These are phyloP conservation scores for Ochropleura leucogaster DNA, from an alignment of 2,888 invertebrate genomes.

Conservation along the genomic window DNA sequence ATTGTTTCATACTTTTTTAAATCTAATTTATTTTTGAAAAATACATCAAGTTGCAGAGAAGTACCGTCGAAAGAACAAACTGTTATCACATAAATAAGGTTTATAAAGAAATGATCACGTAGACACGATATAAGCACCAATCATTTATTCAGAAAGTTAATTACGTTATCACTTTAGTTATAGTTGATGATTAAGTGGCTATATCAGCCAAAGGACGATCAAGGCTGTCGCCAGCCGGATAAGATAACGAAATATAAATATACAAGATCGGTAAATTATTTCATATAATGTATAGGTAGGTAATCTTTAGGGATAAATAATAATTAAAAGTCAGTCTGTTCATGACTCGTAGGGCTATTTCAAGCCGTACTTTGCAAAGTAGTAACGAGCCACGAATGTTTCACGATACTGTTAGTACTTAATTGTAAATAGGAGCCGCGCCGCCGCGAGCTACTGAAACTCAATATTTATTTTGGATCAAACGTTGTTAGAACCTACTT, in stretches of 20 bases:
- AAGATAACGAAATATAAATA: background rate
- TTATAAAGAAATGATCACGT: background rate
- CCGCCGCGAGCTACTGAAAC: constrained; percentile 54
- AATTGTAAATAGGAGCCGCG: constrained; percentile 32
- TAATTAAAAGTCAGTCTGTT: background rate
- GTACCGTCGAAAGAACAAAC: background rate
- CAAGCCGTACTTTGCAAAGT: constrained; percentile 15
- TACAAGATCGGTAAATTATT: background rate
- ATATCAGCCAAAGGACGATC: background rate
- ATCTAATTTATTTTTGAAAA: background rate
- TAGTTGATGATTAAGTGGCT: background rate
- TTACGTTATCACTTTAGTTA: background rate
- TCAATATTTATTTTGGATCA: constrained; percentile 67
- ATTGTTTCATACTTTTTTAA: background rate
- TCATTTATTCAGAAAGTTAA: background rate
- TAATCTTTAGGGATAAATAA: background rate
- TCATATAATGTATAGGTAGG: background rate
- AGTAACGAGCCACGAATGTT: constrained; percentile 19
- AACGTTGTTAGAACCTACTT: constrained; percentile 61
- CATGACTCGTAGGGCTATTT: background rate
- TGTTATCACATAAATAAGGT: background rate
- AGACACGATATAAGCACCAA: background rate
- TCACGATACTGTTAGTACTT: constrained; percentile 37
- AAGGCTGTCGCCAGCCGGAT: background rate
- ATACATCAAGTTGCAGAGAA: background rate